Evolutionary conservation across 2,113 vertebrate genomes (phyloP), one percentile per base, ranked within the genome.

Genomic region (Lynx canadensis): DNA sequence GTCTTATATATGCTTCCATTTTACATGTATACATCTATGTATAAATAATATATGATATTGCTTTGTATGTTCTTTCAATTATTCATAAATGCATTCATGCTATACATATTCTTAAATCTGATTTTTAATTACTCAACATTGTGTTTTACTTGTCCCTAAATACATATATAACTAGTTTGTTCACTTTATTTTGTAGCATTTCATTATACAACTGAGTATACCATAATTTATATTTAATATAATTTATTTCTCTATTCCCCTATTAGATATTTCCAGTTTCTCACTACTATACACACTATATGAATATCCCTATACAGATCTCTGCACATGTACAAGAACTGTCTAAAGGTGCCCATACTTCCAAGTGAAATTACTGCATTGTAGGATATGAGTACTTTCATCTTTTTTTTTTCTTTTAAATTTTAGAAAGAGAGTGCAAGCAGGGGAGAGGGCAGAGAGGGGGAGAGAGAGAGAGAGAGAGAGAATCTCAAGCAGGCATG

Each of bases 151-250:
- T 90, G 45, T 65, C 29, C 8, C 50, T 68, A 63, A n/a, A 60
- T 71, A 82, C 27, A 80, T 57, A 45, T 21, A 1, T 69, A 95
- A 82, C 13, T 55, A 60, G 38, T 88, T 65, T 86, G 50, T 66
- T 96, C 50, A 94, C 23, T 97, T 97, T 68, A 60, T 73, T 82
- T 25, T 84, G n/a, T 65, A 93, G 11, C 21, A 82, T 80, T 89
- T 92, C 12, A 65, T 68, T 65, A 38, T 38, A 73, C 89, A 89
- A 71, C 29, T 85, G 31, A 82, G 6, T 15, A 66, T 73, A 76
- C 31, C 5, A 38, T 65, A 92, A 71, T n/a, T 78, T 66, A 80
- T 71, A 48, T 78, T 78, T 78, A 48, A 18, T 27, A 29, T 74
- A 48, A 31, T 48, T 48, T 76, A 76, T 45, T 95, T 94, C 38